Conservation (phyloP, 2,888 invertebrate species). For the Rutpela maculata region DNA sequence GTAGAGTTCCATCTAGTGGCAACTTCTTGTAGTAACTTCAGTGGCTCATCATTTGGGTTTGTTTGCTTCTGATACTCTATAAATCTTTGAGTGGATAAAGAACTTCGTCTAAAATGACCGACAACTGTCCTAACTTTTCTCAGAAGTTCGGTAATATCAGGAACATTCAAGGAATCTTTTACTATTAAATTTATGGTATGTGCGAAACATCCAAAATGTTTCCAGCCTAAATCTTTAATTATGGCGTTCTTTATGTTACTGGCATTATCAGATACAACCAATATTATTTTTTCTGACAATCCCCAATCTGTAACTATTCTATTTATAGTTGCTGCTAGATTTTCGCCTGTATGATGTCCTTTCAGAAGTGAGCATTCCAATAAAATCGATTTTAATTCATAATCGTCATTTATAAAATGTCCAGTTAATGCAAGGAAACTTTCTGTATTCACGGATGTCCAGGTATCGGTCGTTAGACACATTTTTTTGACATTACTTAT, state of each 20-base stretch:
- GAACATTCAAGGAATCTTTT: constrained; percentile 44
- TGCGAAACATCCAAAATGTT: constrained; percentile 57
- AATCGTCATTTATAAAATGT: constrained; percentile 58
- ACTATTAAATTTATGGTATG: constrained; percentile 59
- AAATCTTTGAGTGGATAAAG: constrained; percentile 33
- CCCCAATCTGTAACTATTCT: constrained; percentile 56
- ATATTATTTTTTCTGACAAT: constrained; percentile 57
- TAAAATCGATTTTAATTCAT: constrained; percentile 55
- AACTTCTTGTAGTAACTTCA: constrained; percentile 13
- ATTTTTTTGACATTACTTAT: constrained; percentile 46
- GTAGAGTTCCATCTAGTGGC: too few relatives aligned
- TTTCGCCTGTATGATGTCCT: constrained; percentile 55
- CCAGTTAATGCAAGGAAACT: constrained; percentile 59
- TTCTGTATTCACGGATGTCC: constrained; percentile 62
- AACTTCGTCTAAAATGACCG: constrained; percentile 58
- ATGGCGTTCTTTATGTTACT: constrained; percentile 58
- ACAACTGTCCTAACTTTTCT: constrained; percentile 55
- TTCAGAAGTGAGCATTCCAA: constrained; percentile 48
- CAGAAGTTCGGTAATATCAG: background rate
- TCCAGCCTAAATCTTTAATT: constrained; percentile 38
- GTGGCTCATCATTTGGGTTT: background rate
- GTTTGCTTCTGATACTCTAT: constrained; percentile 28
- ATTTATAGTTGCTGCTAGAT: constrained; percentile 57
- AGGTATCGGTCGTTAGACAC: constrained; percentile 63
- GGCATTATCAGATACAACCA: constrained; percentile 61